Evolutionary conservation across 1,140 invertebrate genomes (phyloP), one percentile per base, ranked within the genome.

Genomic region (Bombus superbus): DNA sequence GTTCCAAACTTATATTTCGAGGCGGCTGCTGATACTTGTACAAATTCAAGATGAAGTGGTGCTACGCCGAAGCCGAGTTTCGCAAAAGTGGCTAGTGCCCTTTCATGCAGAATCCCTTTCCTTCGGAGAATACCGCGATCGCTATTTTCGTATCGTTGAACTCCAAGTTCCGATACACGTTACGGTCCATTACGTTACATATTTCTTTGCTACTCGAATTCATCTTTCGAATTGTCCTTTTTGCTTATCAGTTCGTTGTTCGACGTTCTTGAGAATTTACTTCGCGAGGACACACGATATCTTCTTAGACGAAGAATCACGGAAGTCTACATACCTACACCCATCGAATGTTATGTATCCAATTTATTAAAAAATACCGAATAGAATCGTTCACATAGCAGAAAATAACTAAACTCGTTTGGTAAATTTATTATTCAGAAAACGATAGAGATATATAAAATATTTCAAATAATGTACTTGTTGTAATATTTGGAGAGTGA

Each of bases 61-160:
- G 85, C 87, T 89, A 87, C 86, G 81, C 76, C 89, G 79, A 91
- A 90, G 89, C 88, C 88, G 86, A 90, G 83, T 81, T 86, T 90
- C 64, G 89, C 86, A 77, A 87, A 72, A 90, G 74, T 90, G 88
- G 82, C 88, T 68, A 71, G 75, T 89, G 86, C 78, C 82, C 85
- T 89, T 83, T 90, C 89, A 90, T 91, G 90, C 89, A 89, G 80
- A 83, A 90, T 79, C 85, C 68, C 81, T 78, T 87, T 85, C 81
- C 79, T 87, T 78, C 80, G 40, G 53, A 44, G 78, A 53, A 32
- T 74, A 90, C 88, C 87, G 85, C 88, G 89, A 89, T 90, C 89
- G 80, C 35, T 38, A 53, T 38, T 71, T 62, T 66, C 66, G 59
- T 47, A 59, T 76, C 59, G 28, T 85, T 40, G 82, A 80, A 88